Conservation (phyloP, 2,797 vertebrate genomes). For the Chloroceryle amazona region DNA sequence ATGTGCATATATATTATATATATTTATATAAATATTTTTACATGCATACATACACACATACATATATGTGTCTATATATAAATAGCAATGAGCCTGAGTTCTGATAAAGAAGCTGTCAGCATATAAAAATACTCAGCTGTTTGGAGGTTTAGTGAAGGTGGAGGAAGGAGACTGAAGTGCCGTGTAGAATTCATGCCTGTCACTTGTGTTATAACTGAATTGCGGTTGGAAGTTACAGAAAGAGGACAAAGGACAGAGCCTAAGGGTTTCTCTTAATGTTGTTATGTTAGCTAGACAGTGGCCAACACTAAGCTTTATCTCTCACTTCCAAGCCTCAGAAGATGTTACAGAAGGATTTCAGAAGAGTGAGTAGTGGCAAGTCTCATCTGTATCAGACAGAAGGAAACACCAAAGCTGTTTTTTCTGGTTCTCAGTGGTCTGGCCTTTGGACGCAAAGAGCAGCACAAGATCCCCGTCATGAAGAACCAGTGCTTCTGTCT, state of each 20-base stretch:
- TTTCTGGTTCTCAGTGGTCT: background rate
- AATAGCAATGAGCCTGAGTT: background rate
- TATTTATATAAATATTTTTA: background rate
- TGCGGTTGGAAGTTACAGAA: background rate
- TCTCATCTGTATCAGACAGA: background rate
- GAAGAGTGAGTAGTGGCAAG: background rate
- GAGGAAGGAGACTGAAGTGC: background rate
- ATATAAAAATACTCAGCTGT: background rate
- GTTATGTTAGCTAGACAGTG: background rate
- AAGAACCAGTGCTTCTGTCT: background rate
- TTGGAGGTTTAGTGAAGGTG: background rate
- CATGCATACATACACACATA: background rate
- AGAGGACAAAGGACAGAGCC: background rate
- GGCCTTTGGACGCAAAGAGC: background rate
- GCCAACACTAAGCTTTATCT: background rate
- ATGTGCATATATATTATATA: background rate
- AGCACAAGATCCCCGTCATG: rapidly evolving
- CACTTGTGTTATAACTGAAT: background rate
- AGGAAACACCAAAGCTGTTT: background rate
- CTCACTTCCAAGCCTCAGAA: background rate
- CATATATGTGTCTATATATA: background rate
- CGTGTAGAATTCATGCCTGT: background rate
- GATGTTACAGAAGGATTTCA: background rate
- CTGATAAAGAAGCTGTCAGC: background rate
- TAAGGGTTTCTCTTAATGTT: background rate